A percentile compares a stretch with the other conserved stretches of the same genome.
phyloP scores from a whole-genome alignment of 2,888 invertebrate genomes.

The Tiphia femorata region DNA sequence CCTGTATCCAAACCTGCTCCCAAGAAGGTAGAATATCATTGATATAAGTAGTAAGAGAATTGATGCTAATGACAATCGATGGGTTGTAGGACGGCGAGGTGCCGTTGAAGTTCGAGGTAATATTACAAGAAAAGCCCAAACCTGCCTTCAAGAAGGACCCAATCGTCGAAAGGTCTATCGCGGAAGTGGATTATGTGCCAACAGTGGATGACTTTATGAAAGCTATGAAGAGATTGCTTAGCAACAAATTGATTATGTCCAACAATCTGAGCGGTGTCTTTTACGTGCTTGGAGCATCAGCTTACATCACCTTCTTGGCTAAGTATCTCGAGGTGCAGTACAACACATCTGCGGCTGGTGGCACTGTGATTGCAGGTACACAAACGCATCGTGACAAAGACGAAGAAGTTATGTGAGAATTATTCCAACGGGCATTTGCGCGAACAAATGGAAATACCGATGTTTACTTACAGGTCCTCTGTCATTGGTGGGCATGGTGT shows the following conservation, averaged over 20 bases:
- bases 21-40: no score
- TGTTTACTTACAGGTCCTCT: constrained; percentile 70
- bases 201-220: constrained; percentile 71
- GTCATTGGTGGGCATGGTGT: constrained; percentile 73
- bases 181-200: constrained; percentile 48
- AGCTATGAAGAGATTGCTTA: constrained; percentile 74
- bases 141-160: constrained; percentile 8
- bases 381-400: background rate
- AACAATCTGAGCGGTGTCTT: constrained; percentile 78
- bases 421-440: background rate
- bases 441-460: no score
- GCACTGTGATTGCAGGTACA: constrained; percentile 78
- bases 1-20: no score
- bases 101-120: constrained; percentile 50
- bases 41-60: no score
- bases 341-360: constrained; percentile 75
- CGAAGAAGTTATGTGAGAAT: background rate
- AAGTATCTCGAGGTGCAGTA: constrained; percentile 84
- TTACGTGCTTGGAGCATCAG: constrained; percentile 75
- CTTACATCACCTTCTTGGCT: constrained; percentile 79
- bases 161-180: constrained; percentile 2
- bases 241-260: constrained; percentile 76
- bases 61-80: background rate
- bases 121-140: constrained; percentile 30
- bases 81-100: constrained; percentile 50